Conservation (phyloP, 2,797 vertebrate genomes). For the Lagocephalus sceleratus region DNA sequence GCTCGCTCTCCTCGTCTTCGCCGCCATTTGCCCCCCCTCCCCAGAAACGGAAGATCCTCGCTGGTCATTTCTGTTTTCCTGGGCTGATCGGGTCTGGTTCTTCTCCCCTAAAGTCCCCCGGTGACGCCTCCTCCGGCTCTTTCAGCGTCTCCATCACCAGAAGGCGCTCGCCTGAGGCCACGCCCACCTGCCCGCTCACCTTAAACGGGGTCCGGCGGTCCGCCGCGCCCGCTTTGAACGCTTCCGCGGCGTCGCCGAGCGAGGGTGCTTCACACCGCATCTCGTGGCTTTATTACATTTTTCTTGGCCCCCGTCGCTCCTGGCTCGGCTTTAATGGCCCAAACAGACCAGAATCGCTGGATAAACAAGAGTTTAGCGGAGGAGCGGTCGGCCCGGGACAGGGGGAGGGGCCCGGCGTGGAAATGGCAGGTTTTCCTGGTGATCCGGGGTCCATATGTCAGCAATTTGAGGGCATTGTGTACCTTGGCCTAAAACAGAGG, state of each 20-base stretch:
- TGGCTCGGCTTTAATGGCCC: slow-evolving; percentile 76
- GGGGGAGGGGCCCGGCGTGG: slow-evolving; percentile 55
- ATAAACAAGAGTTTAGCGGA: slow-evolving; percentile 87
- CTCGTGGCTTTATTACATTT: slow-evolving; percentile 32
- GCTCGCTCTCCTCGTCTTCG: slow-evolving; percentile 49
- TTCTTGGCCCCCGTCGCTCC: slow-evolving; percentile 40
- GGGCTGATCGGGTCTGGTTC: not conserved
- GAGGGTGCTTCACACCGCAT: slow-evolving; percentile 18
- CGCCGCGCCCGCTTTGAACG: too few species aligned
- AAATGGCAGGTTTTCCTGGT: slow-evolving; percentile 86
- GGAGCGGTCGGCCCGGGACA: slow-evolving; percentile 72
- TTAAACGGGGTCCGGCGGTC: too few species aligned
- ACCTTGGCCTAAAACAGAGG: slow-evolving; percentile 91
- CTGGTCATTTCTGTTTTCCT: too few species aligned
- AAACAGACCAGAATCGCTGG: slow-evolving; percentile 81
- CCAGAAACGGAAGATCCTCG: slow-evolving; percentile 3
- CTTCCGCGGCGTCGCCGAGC: slow-evolving; percentile 14
- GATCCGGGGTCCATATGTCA: slow-evolving; percentile 94
- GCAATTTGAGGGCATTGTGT: slow-evolving; percentile 98
- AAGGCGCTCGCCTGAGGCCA: too few species aligned
- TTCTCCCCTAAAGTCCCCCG: not conserved
- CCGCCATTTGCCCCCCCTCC: slow-evolving; percentile 44
- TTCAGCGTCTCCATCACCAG: too few species aligned
- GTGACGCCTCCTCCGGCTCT: too few species aligned
- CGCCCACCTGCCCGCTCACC: too few species aligned